Evolutionary conservation across 2,888 invertebrate genomes (phyloP).

Genomic region (Calliscelio sp.): DNA sequence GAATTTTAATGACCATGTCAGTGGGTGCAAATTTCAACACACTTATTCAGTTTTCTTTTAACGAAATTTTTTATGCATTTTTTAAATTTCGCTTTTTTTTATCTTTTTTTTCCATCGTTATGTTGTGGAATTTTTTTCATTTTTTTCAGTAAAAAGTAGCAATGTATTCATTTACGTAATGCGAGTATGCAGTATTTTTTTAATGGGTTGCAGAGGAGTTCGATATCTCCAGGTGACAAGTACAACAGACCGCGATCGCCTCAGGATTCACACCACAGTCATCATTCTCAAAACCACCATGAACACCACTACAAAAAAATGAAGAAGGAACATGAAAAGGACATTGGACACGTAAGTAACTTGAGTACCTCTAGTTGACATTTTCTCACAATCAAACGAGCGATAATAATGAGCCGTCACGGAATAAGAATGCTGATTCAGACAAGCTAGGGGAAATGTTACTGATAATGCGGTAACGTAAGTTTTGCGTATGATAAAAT

Average conservation of each 20-base stretch:
- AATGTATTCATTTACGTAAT: slow-evolving; percentile 54
- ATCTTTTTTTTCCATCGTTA: too few relatives aligned
- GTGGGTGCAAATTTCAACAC: neutral
- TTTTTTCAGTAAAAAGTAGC: slow-evolving; percentile 33
- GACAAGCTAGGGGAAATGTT: neutral
- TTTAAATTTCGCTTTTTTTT: too few relatives aligned
- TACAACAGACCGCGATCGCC: slow-evolving; percentile 92
- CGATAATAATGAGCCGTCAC: slow-evolving; percentile 59
- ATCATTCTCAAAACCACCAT: slow-evolving; percentile 86
- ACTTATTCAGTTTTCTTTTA: neutral
- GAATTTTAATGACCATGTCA: neutral
- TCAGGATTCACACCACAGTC: slow-evolving; percentile 88
- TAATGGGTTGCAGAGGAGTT: slow-evolving; percentile 89
- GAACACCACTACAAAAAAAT: slow-evolving; percentile 88
- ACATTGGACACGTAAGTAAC: slow-evolving; percentile 91
- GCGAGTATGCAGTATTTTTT: slow-evolving; percentile 40
- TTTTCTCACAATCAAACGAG: slow-evolving; percentile 64
- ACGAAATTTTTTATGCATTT: too few relatives aligned
- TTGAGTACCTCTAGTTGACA: slow-evolving; percentile 35
- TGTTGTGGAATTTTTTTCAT: too few relatives aligned
- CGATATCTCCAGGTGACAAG: slow-evolving; percentile 95
- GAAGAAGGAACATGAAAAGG: slow-evolving; percentile 93
- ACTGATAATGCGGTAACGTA: slow-evolving; percentile 12
- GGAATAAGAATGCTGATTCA: slow-evolving; percentile 29
- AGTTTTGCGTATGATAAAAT: neutral